A percentile compares a stretch with the other conserved stretches of the same genome.
These are phyloP conservation scores for Gymnosoma rotundatum DNA, from an alignment of 2,888 invertebrate genomes.

Conservation along the genomic window DNA sequence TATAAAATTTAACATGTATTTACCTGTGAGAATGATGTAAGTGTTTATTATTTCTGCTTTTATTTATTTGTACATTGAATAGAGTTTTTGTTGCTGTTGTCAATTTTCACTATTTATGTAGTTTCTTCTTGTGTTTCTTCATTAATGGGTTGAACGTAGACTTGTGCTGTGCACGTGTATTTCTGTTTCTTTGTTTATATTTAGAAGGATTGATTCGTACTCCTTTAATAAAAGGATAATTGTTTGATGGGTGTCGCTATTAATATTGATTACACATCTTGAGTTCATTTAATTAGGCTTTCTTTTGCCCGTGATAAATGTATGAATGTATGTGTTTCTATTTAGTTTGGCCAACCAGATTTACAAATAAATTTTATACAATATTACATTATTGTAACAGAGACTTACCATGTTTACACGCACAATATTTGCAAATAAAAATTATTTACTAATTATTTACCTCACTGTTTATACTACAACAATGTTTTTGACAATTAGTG, in stretches of 20 bases:
- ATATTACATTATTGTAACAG: too few species aligned
- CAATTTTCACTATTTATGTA: not conserved
- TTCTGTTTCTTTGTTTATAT: not conserved
- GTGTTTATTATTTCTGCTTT: slow-evolving; percentile 5
- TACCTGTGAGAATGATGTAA: too few species aligned
- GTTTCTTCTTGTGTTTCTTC: slow-evolving; percentile 52
- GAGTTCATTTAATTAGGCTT: slow-evolving; percentile 49
- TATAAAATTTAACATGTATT: too few species aligned
- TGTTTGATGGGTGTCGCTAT: slow-evolving; percentile 50
- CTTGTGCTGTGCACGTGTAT: slow-evolving; percentile 62
- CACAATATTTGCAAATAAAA: too few species aligned
- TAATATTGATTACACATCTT: slow-evolving; percentile 64
- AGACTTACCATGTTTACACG: too few species aligned
- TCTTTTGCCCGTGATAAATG: not conserved
- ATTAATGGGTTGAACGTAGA: slow-evolving; percentile 51
- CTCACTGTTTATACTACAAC: too few species aligned
- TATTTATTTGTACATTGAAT: slow-evolving; percentile 35
- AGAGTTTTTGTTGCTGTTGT: not conserved
- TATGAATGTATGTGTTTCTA: too few species aligned
- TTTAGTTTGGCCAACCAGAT: too few species aligned
- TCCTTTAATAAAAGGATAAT: slow-evolving; percentile 25
- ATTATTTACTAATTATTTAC: too few species aligned
- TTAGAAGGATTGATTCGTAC: not conserved
- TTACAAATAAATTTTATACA: too few species aligned
- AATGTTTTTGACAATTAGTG: too few species aligned